Conservation (phyloP, 2,797 vertebrate species). For the Pampus argenteus region DNA sequence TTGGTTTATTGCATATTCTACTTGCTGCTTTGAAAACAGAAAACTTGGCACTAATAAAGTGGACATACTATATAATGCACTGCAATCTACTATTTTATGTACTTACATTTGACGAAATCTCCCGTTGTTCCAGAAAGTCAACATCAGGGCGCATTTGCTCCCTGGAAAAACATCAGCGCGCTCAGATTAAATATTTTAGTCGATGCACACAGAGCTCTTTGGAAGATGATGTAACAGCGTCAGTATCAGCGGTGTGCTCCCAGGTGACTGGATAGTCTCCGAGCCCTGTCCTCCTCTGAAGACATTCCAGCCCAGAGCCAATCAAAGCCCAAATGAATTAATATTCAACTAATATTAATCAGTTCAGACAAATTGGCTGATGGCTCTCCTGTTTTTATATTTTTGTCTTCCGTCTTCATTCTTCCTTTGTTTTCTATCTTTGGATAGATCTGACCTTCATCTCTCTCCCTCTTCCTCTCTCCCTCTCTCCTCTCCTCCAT, state of each 20-base stretch:
- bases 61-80: not conserved
- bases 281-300: constrained; percentile 69
- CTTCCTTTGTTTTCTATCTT: constrained; percentile 85
- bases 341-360: constrained; percentile 85
- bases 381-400: constrained; percentile 80
- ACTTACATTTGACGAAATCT: constrained; percentile 5
- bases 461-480: constrained; percentile 80
- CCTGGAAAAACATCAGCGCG: constrained; percentile 15
- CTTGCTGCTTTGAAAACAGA: constrained; percentile 7
- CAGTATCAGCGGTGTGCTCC: constrained; percentile 44
- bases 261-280: constrained; percentile 76
- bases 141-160: constrained; percentile 26
- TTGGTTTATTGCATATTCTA: not conserved
- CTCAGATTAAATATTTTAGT: constrained; percentile 29
- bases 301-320: constrained; percentile 84
- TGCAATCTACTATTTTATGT: constrained; percentile 5
- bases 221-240: constrained; percentile 31
- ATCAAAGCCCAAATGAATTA: constrained; percentile 83
- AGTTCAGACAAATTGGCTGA: constrained; percentile 81
- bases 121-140: constrained; percentile 30
- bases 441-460: constrained; percentile 84
- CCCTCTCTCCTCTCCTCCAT: constrained; percentile 86
- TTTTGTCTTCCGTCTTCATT: constrained; percentile 83
- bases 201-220: not conserved
- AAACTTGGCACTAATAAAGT: not conserved